Evolutionary conservation across 2,797 vertebrate genomes (phyloP), one percentile per base, ranked within the genome.

Genomic region (Hippoglossus hippoglossus): DNA sequence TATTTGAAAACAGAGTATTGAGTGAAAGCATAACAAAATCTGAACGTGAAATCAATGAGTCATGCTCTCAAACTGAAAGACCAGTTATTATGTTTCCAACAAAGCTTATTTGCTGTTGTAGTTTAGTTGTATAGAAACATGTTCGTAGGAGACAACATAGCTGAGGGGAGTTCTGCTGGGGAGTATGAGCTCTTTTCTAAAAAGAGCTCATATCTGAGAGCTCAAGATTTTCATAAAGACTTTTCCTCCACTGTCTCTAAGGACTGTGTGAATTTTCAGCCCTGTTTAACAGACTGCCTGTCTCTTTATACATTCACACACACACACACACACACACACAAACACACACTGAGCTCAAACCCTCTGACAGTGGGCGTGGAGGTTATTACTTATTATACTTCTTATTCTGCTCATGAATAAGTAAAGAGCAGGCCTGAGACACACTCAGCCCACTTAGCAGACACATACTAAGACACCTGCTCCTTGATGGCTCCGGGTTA

Each of bases 351-450:
- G 11, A 1, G 58, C 25, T 74, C 26, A 75, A 49, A 61, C 75
- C 71, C 71, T 75, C 59, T 77, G 81, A 78, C 75, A 76, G 71
- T 68, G 66, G 82, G 75, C 25, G 56, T 84, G 70, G 77, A 65
- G 66, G 86, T 79, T 89, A 76, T 83, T 71, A 71, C 54, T 87
- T 87, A 82, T 82, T 78, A 84, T 70, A 81, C 69, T 75, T 83
- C 75, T 90, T 82, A 82, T 83, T 82, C 79, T 71, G 44, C 65
- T 91, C 85, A 93, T 93, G 86, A 93, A 92, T 93, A 90, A 93
- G 74, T 93, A 58, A 93, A 73, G 73, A 80, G 75, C 60, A 64
- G 60, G 66, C 47, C 75, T 58, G 55, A 88, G 71, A 86, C 79
- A 75, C 82, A 82, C 81, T 78, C 85, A 46, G 22, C 26, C 72